Percentiles rank a stretch among this genome's conserved stretches.
These are phyloP conservation scores for Acanthiza pusilla DNA, from an alignment of 2,797 vertebrate species.

Conservation along the genomic window DNA sequence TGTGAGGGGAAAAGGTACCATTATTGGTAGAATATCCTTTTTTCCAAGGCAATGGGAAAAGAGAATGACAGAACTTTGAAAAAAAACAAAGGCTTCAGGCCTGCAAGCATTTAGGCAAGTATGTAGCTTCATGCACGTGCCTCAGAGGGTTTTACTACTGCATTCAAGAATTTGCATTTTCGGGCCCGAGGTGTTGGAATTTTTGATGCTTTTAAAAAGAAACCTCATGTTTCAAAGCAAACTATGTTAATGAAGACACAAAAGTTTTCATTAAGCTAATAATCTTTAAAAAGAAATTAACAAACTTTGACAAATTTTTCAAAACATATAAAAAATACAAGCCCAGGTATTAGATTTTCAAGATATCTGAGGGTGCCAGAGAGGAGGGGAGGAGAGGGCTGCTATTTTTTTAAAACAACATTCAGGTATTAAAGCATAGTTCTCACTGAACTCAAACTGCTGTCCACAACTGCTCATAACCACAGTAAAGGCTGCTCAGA, in stretches of 20 bases:
- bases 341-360: not conserved
- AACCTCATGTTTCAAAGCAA: not conserved
- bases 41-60: not conserved
- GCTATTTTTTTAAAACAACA: not conserved
- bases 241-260: not conserved
- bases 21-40: not conserved
- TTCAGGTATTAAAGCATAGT: not conserved
- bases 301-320: not conserved
- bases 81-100: not conserved
- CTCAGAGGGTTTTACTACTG: not conserved
- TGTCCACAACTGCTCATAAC: not conserved
- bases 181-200: not conserved
- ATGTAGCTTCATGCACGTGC: not conserved
- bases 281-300: not conserved
- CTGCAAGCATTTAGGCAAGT: slow-evolving; percentile 20
- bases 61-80: not conserved
- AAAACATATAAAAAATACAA: not conserved
- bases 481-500: not conserved
- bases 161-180: not conserved
- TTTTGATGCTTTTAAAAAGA: not conserved
- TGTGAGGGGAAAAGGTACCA: not conserved
- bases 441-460: not conserved
- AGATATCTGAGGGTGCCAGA: not conserved
- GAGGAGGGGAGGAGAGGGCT: not conserved
- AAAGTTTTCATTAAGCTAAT: not conserved